A percentile compares a stretch with the other conserved stretches of the same genome.
phyloP scores from a whole-genome alignment of 2,797 vertebrate genomes.

The Urosaurus nigricauda region DNA sequence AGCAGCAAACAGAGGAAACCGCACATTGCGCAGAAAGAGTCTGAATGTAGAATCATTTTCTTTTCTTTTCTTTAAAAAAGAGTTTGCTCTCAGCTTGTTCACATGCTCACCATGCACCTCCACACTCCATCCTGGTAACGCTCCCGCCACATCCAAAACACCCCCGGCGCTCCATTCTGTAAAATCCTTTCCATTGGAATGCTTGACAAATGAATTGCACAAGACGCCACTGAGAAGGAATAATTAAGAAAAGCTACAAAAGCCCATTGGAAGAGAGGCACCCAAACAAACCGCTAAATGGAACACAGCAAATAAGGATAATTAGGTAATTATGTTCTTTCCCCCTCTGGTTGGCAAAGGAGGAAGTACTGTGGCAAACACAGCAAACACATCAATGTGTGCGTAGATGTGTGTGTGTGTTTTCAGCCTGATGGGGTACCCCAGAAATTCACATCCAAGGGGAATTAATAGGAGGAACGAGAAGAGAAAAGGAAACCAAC shows the following conservation, averaged over 20 bases:
- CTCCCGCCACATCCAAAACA: neutral
- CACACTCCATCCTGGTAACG: neutral
- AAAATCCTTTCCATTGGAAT: neutral
- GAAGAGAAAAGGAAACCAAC: conserved; percentile 73
- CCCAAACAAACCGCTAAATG: conserved; percentile 47
- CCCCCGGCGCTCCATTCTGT: neutral
- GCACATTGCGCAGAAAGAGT: neutral
- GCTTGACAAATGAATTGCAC: conserved; percentile 33
- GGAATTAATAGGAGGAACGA: conserved; percentile 67
- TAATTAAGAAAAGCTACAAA: conserved; percentile 22
- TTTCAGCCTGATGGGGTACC: conserved; percentile 54
- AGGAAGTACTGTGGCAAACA: conserved; percentile 35
- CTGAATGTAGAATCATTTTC: too few relatives aligned
- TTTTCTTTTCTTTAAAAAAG: too few relatives aligned
- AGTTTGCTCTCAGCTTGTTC: neutral
- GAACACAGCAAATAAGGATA: conserved; percentile 68
- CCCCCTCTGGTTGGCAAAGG: conserved; percentile 42
- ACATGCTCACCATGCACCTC: neutral
- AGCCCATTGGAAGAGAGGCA: neutral
- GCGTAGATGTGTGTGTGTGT: conserved; percentile 20
- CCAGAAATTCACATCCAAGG: conserved; percentile 42
- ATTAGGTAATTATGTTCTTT: conserved; percentile 64
- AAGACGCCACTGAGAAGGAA: neutral
- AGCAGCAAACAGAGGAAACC: neutral
- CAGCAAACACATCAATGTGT: conserved; percentile 40